Evolutionary conservation across 1,140 invertebrate genomes (phyloP).

Genomic region (Eumeta japonica): DNA sequence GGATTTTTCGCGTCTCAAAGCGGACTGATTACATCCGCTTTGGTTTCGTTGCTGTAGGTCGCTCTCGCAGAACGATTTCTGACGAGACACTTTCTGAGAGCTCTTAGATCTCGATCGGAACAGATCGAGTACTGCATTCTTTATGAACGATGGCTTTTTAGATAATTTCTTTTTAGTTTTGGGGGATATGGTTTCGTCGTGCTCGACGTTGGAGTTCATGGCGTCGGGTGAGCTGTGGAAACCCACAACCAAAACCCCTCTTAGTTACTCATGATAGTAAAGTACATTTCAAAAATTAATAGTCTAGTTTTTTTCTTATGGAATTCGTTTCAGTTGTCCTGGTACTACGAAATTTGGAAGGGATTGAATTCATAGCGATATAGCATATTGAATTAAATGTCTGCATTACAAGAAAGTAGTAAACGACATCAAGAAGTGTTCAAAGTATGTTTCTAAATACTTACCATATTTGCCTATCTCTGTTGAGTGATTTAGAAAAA

Average conservation of each 20-base stretch:
- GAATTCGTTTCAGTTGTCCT: no score
- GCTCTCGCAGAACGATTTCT: constrained; percentile 51
- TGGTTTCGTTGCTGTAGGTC: constrained; percentile 50
- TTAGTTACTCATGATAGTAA: constrained; percentile 47
- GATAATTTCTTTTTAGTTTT: constrained; percentile 59
- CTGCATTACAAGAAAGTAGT: no score
- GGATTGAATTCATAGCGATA: constrained; percentile 42
- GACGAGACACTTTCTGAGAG: constrained; percentile 50
- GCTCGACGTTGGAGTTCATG: constrained; percentile 52
- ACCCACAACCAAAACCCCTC: constrained; percentile 54
- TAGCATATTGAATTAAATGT: constrained; percentile 54
- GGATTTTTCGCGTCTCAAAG: constrained; percentile 50
- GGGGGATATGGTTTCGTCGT: constrained; percentile 50
- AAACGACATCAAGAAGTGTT: no score
- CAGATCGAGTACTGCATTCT: constrained; percentile 54
- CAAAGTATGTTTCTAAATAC: no score
- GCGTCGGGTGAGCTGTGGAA: constrained; percentile 53
- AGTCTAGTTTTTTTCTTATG: background rate
- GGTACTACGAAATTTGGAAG: no score
- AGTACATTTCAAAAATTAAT: constrained; percentile 29
- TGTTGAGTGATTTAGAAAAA: no score
- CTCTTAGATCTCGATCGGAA: constrained; percentile 57
- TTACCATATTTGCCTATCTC: no score
- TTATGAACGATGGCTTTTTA: constrained; percentile 57
- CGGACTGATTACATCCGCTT: constrained; percentile 24